Percentiles rank a stretch among this genome's conserved stretches.
phyloP scores from a whole-genome alignment of 2,113 vertebrate genomes.

The Saccopteryx leptura region DNA sequence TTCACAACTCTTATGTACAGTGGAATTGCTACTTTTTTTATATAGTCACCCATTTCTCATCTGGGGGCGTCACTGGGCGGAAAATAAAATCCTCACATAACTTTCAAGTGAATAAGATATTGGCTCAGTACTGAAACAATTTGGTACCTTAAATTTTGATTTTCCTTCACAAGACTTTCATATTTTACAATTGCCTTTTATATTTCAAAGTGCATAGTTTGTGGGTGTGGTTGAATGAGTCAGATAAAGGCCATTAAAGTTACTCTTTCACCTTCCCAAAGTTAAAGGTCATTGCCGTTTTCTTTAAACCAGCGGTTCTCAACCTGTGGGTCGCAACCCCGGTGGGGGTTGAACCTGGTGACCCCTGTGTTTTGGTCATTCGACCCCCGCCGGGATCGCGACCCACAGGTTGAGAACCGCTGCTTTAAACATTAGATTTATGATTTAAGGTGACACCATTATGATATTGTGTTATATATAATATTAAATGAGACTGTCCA shows the following conservation, averaged over 20 bases:
- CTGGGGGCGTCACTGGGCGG: neutral
- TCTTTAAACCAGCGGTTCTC: neutral
- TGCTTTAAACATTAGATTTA: neutral
- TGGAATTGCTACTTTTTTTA: neutral
- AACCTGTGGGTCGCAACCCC: too few species aligned
- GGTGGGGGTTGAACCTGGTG: too few species aligned
- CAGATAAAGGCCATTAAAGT: neutral
- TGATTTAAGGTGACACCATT: neutral
- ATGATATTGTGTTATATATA: neutral
- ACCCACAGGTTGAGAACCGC: too few species aligned
- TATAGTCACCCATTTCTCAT: neutral
- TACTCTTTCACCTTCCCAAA: slow-evolving; percentile 17
- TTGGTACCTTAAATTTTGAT: neutral
- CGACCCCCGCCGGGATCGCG: too few species aligned
- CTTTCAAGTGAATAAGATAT: neutral
- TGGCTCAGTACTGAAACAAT: neutral
- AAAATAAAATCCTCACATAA: neutral
- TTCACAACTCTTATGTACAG: neutral
- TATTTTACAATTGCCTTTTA: neutral
- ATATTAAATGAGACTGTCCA: neutral
- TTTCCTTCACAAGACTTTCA: neutral
- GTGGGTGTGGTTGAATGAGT: slow-evolving; percentile 40
- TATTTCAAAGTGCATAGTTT: neutral
- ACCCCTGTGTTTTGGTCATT: too few species aligned
- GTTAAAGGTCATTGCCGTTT: slow-evolving; percentile 17